These are phyloP conservation scores for Eristalinus sepulchralis DNA, from an alignment of 2,888 invertebrate species.

Conservation along the genomic window DNA sequence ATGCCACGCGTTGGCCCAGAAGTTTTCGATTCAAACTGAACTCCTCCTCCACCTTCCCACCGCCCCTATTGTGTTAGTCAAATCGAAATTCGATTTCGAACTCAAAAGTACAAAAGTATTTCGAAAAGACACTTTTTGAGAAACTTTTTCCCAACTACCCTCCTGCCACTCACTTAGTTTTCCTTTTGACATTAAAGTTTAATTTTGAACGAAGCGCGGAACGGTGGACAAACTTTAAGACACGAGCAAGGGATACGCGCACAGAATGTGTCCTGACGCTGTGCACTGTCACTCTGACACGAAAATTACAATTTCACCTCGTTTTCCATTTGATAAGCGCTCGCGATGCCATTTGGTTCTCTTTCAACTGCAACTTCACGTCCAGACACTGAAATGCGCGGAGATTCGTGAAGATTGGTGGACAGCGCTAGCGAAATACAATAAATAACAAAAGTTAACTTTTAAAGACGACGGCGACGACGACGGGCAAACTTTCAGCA, in stretches of 20 bases:
- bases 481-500: not conserved
- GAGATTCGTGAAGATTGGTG: not conserved
- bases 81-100: not conserved
- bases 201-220: not conserved
- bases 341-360: slow-evolving; percentile 5
- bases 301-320: slow-evolving; percentile 45
- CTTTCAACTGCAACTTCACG: slow-evolving; percentile 27
- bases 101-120: not conserved
- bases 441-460: slow-evolving; percentile 13
- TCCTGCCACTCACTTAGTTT: not conserved
- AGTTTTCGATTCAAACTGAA: not conserved
- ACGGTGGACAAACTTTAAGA: slow-evolving; percentile 1
- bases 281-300: slow-evolving; percentile 16
- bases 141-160: slow-evolving; percentile 14
- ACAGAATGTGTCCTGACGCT: slow-evolving; percentile 1
- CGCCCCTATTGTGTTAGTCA: not conserved
- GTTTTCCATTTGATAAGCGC: slow-evolving; percentile 6
- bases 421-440: not conserved
- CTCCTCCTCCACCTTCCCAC: not conserved
- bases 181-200: slow-evolving; percentile 6
- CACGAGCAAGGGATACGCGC: slow-evolving; percentile 11
- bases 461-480: slow-evolving; percentile 6
- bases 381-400: slow-evolving; percentile 15
- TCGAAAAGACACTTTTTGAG: not conserved
- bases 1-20: not conserved